phyloP scores from a whole-genome alignment of 2,797 vertebrate genomes.

The Pseudopleuronectes americanus region DNA sequence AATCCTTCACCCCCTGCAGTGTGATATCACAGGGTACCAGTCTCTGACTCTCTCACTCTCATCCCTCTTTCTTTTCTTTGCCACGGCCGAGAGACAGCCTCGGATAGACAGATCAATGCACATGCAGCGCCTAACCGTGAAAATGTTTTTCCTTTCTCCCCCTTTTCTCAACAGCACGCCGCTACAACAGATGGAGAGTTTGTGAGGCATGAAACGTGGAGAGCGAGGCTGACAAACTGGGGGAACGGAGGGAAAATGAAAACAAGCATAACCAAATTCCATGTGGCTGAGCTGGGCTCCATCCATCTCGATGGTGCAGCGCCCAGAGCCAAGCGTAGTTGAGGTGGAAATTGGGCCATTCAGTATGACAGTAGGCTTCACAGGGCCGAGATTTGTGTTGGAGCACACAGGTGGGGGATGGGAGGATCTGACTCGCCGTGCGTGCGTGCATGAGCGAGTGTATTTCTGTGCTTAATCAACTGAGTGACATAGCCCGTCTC shows the following conservation, averaged over 20 bases:
- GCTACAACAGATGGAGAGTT: slow-evolving; percentile 72
- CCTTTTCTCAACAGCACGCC: slow-evolving; percentile 44
- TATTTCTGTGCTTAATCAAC: slow-evolving; percentile 43
- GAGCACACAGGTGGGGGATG: slow-evolving; percentile 61
- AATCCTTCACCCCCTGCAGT: slow-evolving; percentile 73
- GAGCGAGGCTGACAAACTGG: slow-evolving; percentile 44
- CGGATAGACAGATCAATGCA: slow-evolving; percentile 44
- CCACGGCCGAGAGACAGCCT: slow-evolving; percentile 31
- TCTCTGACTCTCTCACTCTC: slow-evolving; percentile 31
- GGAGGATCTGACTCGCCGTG: slow-evolving; percentile 27
- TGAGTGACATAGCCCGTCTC: slow-evolving; percentile 39
- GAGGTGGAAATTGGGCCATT: slow-evolving; percentile 64
- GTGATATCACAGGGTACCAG: slow-evolving; percentile 65
- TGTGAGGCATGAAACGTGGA: slow-evolving; percentile 72
- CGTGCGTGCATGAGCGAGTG: slow-evolving; percentile 24
- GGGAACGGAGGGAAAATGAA: slow-evolving; percentile 38
- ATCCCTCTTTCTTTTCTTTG: slow-evolving; percentile 25
- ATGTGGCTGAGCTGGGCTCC: slow-evolving; percentile 50
- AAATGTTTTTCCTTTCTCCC: slow-evolving; percentile 49
- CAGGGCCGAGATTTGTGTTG: slow-evolving; percentile 36
- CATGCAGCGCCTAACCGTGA: slow-evolving; percentile 38
- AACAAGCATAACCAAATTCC: slow-evolving; percentile 53
- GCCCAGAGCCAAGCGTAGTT: slow-evolving; percentile 54
- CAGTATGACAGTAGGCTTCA: slow-evolving; percentile 43
- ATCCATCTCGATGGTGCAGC: slow-evolving; percentile 54